Percentiles rank a stretch among this genome's conserved stretches.
phyloP scores from a whole-genome alignment of 2,888 invertebrate genomes.

The Isoperla grammatica region DNA sequence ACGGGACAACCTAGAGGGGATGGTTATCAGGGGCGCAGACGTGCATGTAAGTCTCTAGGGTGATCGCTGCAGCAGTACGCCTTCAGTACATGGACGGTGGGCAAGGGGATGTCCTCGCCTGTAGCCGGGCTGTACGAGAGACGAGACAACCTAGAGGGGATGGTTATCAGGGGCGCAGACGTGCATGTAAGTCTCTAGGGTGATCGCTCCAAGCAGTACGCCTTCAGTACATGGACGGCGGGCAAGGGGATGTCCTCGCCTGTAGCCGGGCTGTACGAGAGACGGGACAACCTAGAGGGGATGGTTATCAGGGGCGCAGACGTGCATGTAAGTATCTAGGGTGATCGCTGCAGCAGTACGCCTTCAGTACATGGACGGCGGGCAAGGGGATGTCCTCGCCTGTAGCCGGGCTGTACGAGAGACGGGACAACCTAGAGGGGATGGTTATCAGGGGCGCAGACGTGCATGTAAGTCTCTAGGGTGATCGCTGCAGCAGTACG shows the following conservation, averaged over 20 bases:
- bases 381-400: background rate
- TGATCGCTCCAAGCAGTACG: background rate
- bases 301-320: no score
- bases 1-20: no score
- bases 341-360: background rate
- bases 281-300: background rate
- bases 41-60: no score
- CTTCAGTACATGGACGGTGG: background rate
- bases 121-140: background rate
- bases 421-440: background rate
- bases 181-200: no score
- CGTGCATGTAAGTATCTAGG: no score
- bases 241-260: background rate
- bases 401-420: background rate
- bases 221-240: background rate
- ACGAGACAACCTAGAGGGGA: background rate
- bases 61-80: background rate
- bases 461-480: conserved; percentile 2
- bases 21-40: no score
- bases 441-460: background rate
- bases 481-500: background rate
- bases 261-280: background rate
- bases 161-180: no score
- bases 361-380: background rate
- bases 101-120: background rate